phyloP scores from a whole-genome alignment of 2,113 vertebrate species.

The Apodemus speciosus region DNA sequence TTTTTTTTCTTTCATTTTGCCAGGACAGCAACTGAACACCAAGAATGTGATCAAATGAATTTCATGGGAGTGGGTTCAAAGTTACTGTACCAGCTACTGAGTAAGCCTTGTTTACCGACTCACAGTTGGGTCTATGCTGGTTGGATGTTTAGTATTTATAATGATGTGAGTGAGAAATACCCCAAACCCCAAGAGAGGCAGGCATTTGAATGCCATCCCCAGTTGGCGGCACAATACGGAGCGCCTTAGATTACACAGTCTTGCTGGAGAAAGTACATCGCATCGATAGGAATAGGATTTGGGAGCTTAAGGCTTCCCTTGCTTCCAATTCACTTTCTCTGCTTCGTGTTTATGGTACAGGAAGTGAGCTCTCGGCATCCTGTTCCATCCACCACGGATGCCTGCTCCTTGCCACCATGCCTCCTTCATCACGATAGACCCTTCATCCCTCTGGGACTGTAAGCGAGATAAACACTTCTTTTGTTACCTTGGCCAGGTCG shows the following conservation, averaged over 20 bases:
- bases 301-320: neutral
- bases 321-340: neutral
- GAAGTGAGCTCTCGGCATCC: neutral
- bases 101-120: neutral
- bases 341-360: neutral
- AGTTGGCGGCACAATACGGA: neutral
- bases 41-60: neutral
- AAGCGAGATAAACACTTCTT: neutral
- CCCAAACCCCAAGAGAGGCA: neutral
- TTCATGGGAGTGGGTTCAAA: neutral
- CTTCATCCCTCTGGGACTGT: neutral
- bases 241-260: neutral
- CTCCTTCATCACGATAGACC: neutral
- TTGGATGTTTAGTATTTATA: neutral
- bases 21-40: neutral
- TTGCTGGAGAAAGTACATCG: neutral
- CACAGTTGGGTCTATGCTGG: neutral
- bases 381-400: neutral
- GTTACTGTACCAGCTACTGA: neutral
- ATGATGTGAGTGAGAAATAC: neutral
- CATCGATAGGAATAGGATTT: neutral
- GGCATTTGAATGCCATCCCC: neutral
- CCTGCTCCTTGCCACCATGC: no score
- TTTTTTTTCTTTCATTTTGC: neutral
- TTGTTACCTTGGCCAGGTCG: neutral